These are phyloP conservation scores for Drosophila barbarae DNA, from an alignment of 2,888 invertebrate genomes.

Conservation along the genomic window DNA sequence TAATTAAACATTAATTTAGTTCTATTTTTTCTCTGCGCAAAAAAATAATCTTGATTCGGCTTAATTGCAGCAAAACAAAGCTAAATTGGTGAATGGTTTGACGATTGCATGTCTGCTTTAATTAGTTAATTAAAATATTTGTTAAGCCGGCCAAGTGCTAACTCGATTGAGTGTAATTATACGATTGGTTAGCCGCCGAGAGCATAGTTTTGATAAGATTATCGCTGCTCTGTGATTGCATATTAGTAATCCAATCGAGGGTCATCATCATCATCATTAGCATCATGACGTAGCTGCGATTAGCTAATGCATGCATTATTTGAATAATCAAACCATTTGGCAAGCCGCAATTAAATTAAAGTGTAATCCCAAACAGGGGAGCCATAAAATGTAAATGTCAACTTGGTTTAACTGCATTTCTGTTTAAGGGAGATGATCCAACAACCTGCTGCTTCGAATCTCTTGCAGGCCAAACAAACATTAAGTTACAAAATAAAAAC, in stretches of 20 bases:
- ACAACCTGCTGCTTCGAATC: constrained; percentile 64
- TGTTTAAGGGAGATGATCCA: constrained; percentile 28
- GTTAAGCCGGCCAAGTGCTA: constrained; percentile 26
- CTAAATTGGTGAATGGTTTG: constrained; percentile 16
- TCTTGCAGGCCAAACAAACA: constrained; percentile 61
- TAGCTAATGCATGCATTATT: constrained; percentile 1
- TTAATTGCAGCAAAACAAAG: constrained; percentile 11
- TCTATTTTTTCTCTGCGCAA: constrained; percentile 10
- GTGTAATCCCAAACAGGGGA: constrained; percentile 19
- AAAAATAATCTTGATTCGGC: constrained; percentile 21
- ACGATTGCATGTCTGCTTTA: constrained; percentile 12
- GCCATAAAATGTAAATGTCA: constrained; percentile 58
- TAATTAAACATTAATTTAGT: constrained; percentile 29
- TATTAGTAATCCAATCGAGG: constrained; percentile 16
- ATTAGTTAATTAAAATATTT: constrained; percentile 35
- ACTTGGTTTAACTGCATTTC: constrained; percentile 48
- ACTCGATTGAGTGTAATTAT: constrained; percentile 29
- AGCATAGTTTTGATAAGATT: constrained; percentile 29
- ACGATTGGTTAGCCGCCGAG: constrained; percentile 23
- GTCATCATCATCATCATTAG: neutral
- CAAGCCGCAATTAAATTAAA: constrained; percentile 44
- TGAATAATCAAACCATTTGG: constrained; percentile 11
- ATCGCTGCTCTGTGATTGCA: constrained; percentile 22
- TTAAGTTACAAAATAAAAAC: constrained; percentile 73
- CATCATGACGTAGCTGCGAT: neutral